These are phyloP conservation scores for Coregonus suidteri DNA, from an alignment of 2,797 vertebrate species.

Conservation along the genomic window DNA sequence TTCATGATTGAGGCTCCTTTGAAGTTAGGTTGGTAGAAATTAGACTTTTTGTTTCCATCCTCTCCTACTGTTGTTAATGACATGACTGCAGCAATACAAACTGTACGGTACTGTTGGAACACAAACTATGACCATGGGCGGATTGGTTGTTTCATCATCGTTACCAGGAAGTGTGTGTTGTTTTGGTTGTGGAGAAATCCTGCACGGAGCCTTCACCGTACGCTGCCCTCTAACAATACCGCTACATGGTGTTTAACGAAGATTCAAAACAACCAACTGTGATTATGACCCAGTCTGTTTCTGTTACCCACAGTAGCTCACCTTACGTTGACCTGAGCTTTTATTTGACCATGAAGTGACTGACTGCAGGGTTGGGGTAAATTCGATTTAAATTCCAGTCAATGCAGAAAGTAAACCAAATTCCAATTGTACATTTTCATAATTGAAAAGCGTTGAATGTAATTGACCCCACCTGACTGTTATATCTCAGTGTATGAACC, in stretches of 20 bases:
- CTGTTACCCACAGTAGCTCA: no score
- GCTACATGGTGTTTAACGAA: conserved; percentile 5
- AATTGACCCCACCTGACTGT: conserved; percentile 5
- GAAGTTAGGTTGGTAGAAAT: conserved; percentile 3
- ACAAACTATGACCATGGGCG: conserved; percentile 28
- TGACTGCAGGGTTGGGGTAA: background rate
- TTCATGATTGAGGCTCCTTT: background rate
- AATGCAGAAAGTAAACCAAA: no score
- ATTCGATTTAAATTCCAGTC: no score
- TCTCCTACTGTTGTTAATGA: conserved; percentile 7
- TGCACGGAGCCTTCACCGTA: no score
- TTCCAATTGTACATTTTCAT: no score
- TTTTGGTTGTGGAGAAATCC: no score
- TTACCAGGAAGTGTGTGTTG: conserved; percentile 30
- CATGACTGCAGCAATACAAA: conserved; percentile 21
- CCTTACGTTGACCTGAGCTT: conserved; percentile 28
- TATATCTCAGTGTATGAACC: conserved; percentile 64
- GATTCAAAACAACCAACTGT: conserved; percentile 20
- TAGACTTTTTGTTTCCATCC: conserved; percentile 46
- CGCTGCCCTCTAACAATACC: no score
- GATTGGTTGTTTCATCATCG: conserved; percentile 31
- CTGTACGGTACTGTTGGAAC: conserved; percentile 13
- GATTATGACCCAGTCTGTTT: no score
- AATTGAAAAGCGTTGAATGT: no score
- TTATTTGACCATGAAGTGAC: conserved; percentile 25